phyloP scores from a whole-genome alignment of 2,113 vertebrate genomes.

The Ondatra zibethicus region DNA sequence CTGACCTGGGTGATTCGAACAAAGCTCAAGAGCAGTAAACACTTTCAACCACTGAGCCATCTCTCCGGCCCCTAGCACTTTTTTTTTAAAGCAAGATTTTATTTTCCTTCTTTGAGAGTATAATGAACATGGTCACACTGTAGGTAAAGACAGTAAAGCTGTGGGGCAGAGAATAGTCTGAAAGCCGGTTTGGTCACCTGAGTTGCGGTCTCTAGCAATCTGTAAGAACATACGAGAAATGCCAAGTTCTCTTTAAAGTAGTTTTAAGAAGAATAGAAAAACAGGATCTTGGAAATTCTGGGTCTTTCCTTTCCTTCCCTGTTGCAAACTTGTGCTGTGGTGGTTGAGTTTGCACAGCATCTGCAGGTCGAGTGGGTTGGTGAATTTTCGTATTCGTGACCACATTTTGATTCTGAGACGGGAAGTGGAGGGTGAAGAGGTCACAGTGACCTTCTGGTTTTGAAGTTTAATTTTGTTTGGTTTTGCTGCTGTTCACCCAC shows the following conservation, averaged over 20 bases:
- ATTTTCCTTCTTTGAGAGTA: not conserved
- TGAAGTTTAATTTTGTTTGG: not conserved
- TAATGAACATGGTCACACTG: not conserved
- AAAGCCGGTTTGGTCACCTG: not conserved
- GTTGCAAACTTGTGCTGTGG: not conserved
- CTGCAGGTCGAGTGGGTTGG: not conserved
- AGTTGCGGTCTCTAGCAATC: not conserved
- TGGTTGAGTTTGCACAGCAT: not conserved
- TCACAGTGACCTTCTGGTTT: not conserved
- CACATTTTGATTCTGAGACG: not conserved
- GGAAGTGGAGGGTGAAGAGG: not conserved
- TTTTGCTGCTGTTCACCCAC: not conserved
- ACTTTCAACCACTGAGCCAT: not conserved
- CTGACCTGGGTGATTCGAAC: not conserved
- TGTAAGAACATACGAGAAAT: not conserved
- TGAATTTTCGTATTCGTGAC: not conserved
- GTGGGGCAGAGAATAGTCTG: not conserved
- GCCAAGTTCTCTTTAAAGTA: not conserved
- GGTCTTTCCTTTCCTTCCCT: not conserved
- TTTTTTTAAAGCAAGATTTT: not conserved
- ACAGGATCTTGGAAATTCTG: not conserved
- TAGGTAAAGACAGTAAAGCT: not conserved
- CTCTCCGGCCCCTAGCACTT: not conserved
- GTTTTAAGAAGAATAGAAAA: not conserved
- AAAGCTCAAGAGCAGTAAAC: not conserved